Conservation (phyloP, 1,140 invertebrate species). For the Zaprionus capensis region DNA sequence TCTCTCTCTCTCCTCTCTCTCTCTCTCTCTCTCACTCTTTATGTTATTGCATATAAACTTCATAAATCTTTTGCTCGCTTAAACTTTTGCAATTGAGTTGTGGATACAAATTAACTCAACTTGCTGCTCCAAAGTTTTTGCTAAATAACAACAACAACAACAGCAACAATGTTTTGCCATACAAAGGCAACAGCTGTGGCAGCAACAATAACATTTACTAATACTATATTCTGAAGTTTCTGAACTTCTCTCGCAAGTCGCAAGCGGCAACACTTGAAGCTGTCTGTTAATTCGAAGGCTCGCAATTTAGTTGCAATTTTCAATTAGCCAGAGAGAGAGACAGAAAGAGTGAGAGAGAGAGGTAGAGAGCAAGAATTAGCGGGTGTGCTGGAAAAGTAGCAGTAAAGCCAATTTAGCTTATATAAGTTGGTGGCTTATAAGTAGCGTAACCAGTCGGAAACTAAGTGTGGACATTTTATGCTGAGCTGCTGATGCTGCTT, state of each 20-base stretch:
- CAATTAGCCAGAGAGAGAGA: background rate
- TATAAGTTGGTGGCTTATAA: background rate
- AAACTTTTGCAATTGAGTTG: constrained; percentile 82
- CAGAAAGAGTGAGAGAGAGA: background rate
- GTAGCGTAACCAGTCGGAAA: background rate
- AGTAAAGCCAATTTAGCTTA: background rate
- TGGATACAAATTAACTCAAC: constrained; percentile 81
- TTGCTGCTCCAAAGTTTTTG: constrained; percentile 66
- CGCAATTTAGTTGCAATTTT: constrained; percentile 7
- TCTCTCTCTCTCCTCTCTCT: constrained; percentile 17
- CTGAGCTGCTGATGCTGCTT: background rate
- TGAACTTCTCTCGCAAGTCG: constrained; percentile 12
- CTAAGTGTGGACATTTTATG: background rate
- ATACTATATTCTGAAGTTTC: constrained; percentile 64
- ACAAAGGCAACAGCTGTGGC: constrained; percentile 50
- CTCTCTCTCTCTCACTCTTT: constrained; percentile 25
- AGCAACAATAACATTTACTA: constrained; percentile 72
- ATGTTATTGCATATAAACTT: constrained; percentile 80
- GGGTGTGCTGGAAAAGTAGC: background rate
- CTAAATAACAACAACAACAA: constrained; percentile 66
- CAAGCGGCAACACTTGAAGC: constrained; percentile 29
- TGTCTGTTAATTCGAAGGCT: constrained; percentile 9
- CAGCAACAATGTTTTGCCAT: constrained; percentile 15
- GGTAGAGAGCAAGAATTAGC: background rate
- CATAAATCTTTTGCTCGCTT: constrained; percentile 81